Evolutionary conservation across 1,140 invertebrate species (phyloP).

Genomic region (Potamilus streckersoni): DNA sequence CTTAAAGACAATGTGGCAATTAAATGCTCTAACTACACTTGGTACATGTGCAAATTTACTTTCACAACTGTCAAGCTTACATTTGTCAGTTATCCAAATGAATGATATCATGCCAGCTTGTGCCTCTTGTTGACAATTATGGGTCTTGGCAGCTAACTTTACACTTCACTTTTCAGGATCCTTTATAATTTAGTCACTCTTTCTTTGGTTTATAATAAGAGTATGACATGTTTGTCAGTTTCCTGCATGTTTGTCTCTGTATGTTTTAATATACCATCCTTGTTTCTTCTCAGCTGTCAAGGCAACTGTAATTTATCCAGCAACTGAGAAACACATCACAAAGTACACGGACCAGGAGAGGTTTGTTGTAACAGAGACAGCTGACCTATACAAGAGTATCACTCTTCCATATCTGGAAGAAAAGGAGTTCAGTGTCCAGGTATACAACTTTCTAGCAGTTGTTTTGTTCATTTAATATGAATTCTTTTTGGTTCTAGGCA

Average conservation of each 20-base stretch:
- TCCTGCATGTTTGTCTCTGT: slow-evolving; percentile 70
- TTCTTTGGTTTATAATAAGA: background rate
- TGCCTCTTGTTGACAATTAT: background rate
- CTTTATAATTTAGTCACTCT: background rate
- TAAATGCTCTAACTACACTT: too few relatives aligned
- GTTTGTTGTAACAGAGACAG: slow-evolving; percentile 86
- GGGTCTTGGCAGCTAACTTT: background rate
- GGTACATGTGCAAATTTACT: too few relatives aligned
- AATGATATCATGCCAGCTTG: background rate
- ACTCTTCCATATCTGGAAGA: slow-evolving; percentile 81
- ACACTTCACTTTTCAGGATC: background rate
- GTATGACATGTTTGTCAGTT: slow-evolving; percentile 67
- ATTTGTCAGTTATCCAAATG: background rate
- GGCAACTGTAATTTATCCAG: slow-evolving; percentile 90
- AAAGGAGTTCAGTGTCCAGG: slow-evolving; percentile 73
- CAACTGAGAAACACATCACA: slow-evolving; percentile 89
- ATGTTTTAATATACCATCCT: slow-evolving; percentile 8
- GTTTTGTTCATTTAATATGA: too few relatives aligned
- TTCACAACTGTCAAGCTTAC: too few relatives aligned
- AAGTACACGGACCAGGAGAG: slow-evolving; percentile 83
- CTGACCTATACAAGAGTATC: slow-evolving; percentile 82
- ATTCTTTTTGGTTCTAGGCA: too few relatives aligned
- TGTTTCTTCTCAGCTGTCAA: slow-evolving; percentile 77
- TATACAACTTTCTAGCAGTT: slow-evolving; percentile 58
- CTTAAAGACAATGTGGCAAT: too few relatives aligned